These are phyloP conservation scores for Umimayanthus kanabou DNA, from an alignment of 92 coral and sea anemone species.

Conservation along the genomic window DNA sequence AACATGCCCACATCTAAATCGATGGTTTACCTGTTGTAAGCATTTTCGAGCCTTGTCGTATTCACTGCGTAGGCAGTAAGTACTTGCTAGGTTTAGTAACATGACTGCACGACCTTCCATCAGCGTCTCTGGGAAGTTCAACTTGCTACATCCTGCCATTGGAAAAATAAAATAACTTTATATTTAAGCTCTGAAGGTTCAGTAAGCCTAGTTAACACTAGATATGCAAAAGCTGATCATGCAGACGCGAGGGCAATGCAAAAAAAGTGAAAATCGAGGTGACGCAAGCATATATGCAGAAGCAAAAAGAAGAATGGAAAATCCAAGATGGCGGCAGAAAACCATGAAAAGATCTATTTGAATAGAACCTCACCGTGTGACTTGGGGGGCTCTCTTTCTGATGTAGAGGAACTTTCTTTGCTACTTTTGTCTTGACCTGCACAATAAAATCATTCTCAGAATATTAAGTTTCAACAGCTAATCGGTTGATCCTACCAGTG, in stretches of 20 bases:
- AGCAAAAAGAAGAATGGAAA: no score
- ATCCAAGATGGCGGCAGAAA: no score
- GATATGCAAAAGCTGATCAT: no score
- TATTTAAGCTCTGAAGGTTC: no score
- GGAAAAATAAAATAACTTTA: neutral
- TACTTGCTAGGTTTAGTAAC: constrained; percentile 85
- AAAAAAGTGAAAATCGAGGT: no score
- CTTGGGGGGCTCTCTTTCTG: constrained; percentile 21
- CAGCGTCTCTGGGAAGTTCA: constrained; percentile 76
- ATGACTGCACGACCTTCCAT: constrained; percentile 81
- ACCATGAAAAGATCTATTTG: no score
- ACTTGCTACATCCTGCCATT: constrained; percentile 74
- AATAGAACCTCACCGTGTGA: constrained; percentile 27
- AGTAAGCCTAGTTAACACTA: no score
- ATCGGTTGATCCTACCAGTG: no score
- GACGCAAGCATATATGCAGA: no score
- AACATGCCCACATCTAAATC: no score
- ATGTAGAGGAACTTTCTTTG: constrained; percentile 16
- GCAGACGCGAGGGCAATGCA: no score
- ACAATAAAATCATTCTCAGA: neutral
- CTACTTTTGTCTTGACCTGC: constrained; percentile 26
- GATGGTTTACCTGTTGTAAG: constrained; percentile 72
- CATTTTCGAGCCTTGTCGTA: constrained; percentile 92
- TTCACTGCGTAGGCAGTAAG: constrained; percentile 86
- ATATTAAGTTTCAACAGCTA: neutral